Conservation (phyloP, 64 coral and sea anemone species). For the Actinia tenebrosa region DNA sequence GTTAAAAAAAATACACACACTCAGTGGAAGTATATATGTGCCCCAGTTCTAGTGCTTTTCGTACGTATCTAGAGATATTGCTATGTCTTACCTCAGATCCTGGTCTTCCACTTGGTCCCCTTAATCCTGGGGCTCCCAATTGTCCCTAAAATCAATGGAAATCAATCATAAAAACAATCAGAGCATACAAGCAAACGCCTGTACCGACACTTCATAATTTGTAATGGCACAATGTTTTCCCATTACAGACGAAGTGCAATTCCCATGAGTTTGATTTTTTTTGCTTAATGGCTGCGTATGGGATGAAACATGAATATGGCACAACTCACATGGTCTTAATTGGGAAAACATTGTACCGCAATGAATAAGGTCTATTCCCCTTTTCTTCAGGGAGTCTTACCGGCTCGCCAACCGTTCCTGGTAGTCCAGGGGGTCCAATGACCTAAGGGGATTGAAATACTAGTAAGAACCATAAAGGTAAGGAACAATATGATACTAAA, state of each 20-base stretch:
- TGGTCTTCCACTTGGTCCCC: conserved; percentile 9
- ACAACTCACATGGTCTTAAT: too few species aligned
- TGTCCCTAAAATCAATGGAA: conserved; percentile 26
- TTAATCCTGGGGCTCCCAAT: conserved; percentile 18
- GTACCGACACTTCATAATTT: not conserved
- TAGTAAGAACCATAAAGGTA: not conserved
- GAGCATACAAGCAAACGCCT: too few species aligned
- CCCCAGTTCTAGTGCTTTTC: not conserved
- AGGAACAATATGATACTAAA: not conserved
- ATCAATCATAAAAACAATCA: not conserved
- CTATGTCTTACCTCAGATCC: conserved; percentile 21
- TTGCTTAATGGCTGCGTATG: too few species aligned
- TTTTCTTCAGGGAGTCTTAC: not conserved
- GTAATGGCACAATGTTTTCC: not conserved
- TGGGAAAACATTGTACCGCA: not conserved
- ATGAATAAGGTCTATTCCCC: not conserved
- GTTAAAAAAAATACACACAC: too few species aligned
- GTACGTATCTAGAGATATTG: not conserved
- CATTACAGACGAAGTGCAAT: too few species aligned
- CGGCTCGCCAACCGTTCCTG: not conserved
- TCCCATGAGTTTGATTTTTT: too few species aligned
- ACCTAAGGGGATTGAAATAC: conserved; percentile 14
- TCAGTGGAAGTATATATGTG: too few species aligned
- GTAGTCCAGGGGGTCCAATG: conserved; percentile 19
- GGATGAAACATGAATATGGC: too few species aligned